These are phyloP conservation scores for Macrophya annulata DNA, from an alignment of 2,888 invertebrate species.

Conservation along the genomic window DNA sequence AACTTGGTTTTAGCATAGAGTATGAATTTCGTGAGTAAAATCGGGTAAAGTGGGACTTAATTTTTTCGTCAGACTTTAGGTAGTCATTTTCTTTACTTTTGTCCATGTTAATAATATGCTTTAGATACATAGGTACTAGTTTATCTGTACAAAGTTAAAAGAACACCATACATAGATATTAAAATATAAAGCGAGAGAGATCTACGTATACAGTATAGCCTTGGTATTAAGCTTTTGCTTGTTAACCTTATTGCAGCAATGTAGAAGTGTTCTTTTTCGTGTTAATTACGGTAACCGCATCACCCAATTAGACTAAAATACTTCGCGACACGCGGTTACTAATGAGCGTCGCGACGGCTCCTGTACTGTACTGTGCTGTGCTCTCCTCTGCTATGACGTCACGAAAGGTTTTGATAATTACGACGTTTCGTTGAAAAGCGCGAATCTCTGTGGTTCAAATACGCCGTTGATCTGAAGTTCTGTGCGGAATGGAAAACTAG, in stretches of 20 bases:
- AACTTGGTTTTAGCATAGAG: slow-evolving; percentile 18
- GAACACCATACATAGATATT: not conserved
- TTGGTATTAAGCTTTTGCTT: slow-evolving; percentile 2
- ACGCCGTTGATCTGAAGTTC: not conserved
- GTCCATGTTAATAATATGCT: not conserved
- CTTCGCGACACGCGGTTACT: slow-evolving; percentile 31
- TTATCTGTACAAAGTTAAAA: not conserved
- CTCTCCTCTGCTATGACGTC: not conserved
- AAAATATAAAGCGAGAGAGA: not conserved
- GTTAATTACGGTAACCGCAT: slow-evolving; percentile 38
- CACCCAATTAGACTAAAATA: slow-evolving; percentile 41
- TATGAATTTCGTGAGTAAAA: not conserved
- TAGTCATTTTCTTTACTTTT: not conserved
- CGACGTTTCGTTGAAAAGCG: not conserved
- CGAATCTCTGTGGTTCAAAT: not conserved
- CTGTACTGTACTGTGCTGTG: not conserved
- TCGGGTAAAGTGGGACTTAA: slow-evolving; percentile 1
- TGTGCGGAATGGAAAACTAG: not conserved
- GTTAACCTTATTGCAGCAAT: slow-evolving; percentile 27
- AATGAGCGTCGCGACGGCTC: slow-evolving; percentile 38
- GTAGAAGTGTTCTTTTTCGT: slow-evolving; percentile 23
- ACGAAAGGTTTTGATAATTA: slow-evolving; percentile 45
- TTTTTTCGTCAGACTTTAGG: slow-evolving; percentile 12
- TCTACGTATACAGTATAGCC: not conserved
- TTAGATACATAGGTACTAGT: not conserved